Base-by-base conservation (phyloP, 2,888 invertebrate genomes). In the Caenorhabditis sulstoni region DNA sequence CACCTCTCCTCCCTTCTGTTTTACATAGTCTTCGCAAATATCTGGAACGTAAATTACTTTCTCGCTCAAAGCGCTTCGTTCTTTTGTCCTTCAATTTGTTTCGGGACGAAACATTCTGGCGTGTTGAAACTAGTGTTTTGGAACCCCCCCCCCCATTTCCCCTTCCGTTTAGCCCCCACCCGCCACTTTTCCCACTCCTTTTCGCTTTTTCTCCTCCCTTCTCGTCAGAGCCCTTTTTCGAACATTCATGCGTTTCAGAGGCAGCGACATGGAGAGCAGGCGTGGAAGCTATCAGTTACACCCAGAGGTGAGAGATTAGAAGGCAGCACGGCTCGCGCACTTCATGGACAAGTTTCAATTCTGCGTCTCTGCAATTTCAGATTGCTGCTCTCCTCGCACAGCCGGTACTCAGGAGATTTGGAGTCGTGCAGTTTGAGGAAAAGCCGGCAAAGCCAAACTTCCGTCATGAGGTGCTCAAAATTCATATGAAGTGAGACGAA, bases 401-500 rank as follows among this genome's bases (percentile, higher is more conserved):
- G 16, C 58, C 73, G 23, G 29, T 39, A 1, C 62, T 12, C 50
- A 73, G 44, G 22, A 57, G 62, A 23, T 64, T 44, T 45, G 73
- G 73, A 3, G 58, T 50, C 3, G 73, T 73, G 44, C 47, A 57
- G 35, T 64, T 22, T 18, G 50, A 58, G 16, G 73, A 65, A 14
- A 73, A 73, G 45, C 49, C 50, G 0, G 11, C 12, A 11, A 73
- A 58, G 37, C 20, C 44, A 16, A 50, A 35, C n/a, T 23, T 35
- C 35, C 22, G 73, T 44, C 64, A 57, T 9, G 73, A 73, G n/a
- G 47, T 73, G 8, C 29, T 73, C 7, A 73, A 73, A 35, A 73
- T 65, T 20, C 22, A 58, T n/a, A 73, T 73, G 73, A 73, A 57
- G 73, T 73, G 18, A 23, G 61, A n/a, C n/a, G n/a, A n/a, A n/a